Conservation (phyloP, 2,888 invertebrate species). For the Pristionchus arcanus region DNA sequence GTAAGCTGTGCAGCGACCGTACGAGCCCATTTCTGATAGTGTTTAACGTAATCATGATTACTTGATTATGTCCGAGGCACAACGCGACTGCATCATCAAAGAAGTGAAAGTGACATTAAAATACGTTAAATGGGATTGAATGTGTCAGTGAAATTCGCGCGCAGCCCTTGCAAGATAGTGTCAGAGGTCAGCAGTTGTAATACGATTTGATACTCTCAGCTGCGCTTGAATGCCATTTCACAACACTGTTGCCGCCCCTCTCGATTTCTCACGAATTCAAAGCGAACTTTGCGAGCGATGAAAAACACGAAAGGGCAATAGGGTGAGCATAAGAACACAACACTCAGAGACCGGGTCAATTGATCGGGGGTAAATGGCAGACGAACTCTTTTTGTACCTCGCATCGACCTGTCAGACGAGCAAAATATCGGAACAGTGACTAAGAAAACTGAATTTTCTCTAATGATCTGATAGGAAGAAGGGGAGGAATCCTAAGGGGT, state of each 20-base stretch:
- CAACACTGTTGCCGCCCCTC: not conserved
- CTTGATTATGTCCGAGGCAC: not conserved
- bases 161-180: not conserved
- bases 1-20: constrained; percentile 73
- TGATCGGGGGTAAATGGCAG: not conserved
- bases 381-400: no score
- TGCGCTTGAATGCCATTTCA: not conserved
- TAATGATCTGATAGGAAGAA: not conserved
- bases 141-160: no score
- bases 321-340: constrained; percentile 6
- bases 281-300: not conserved
- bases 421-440: no score
- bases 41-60: not conserved
- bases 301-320: constrained; percentile 2
- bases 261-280: constrained; percentile 14
- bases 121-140: not conserved
- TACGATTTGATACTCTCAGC: not conserved
- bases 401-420: no score
- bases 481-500: not conserved
- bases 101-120: not conserved
- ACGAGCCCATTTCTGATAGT: constrained; percentile 66
- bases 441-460: no score
- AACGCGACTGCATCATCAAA: not conserved
- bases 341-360: not conserved
- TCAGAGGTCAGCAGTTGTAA: not conserved